A percentile compares a stretch with the other conserved stretches of the same genome.
phyloP scores from a whole-genome alignment of 2,888 invertebrate species.

The Invenusta paracnida region DNA sequence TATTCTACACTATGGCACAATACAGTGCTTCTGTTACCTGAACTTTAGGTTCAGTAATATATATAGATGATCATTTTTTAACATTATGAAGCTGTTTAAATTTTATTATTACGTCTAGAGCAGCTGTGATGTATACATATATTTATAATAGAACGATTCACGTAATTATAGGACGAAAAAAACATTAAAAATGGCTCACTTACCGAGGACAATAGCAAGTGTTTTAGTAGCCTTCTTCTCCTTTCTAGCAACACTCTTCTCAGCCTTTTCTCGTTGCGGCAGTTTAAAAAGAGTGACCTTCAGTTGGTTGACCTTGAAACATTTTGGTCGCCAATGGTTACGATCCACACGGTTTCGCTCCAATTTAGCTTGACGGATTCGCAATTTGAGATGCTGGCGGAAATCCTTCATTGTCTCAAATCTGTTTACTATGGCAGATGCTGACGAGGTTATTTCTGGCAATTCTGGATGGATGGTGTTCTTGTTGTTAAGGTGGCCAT shows the following conservation, averaged over 20 bases:
- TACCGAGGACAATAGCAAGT: constrained; percentile 88
- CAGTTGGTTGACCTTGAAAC: not conserved
- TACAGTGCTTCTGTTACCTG: too few relatives aligned
- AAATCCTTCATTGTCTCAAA: not conserved
- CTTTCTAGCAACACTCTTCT: constrained; percentile 43
- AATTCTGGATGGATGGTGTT: not conserved
- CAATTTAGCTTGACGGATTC: not conserved
- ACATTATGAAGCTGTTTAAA: too few relatives aligned
- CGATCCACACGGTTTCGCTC: not conserved
- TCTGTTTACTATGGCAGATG: not conserved
- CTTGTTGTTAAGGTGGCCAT: not conserved
- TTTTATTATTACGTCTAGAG: too few relatives aligned
- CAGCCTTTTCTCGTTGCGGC: constrained; percentile 38
- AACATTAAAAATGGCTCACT: too few relatives aligned
- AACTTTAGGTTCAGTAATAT: too few relatives aligned
- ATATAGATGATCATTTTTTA: too few relatives aligned
- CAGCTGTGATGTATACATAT: too few relatives aligned
- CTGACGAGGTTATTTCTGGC: not conserved
- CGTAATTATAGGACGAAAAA: too few relatives aligned
- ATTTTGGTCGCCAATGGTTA: not conserved
- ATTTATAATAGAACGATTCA: too few relatives aligned
- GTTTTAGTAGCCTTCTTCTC: constrained; percentile 94
- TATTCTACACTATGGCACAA: too few relatives aligned
- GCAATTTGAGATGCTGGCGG: not conserved
- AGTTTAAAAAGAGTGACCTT: not conserved